Evolutionary conservation across 1,140 invertebrate species (phyloP), one percentile per base, ranked within the genome.

Genomic region (Luehdorfia chinensis): DNA sequence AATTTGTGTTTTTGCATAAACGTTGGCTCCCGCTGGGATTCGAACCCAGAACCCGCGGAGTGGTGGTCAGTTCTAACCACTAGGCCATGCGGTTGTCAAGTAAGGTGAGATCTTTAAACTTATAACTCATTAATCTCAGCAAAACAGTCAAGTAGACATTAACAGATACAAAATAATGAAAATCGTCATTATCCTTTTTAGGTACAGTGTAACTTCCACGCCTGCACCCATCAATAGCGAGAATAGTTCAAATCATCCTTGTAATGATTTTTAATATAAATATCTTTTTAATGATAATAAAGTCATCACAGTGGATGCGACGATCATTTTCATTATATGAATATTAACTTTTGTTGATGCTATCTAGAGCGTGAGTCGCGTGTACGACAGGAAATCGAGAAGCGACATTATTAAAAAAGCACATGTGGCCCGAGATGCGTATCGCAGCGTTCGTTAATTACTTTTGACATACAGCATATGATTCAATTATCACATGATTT

Each of bases 401-500:
- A 25, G 76, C 60, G 68, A 75, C 55, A 58, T 83, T 81, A 81
- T 84, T 84, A 84, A 86, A 86, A 84, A 86, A 74, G 66, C 78
- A 81, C 80, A 84, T 84, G 76, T 83, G 75, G 55, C 66, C n/a
- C 61, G 66, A 81, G 80, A 84, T 86, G 76, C 59, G 74, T 84
- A 86, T 84, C 80, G 75, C 83, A 78, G 66, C 71, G 69, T 70
- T 61, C 73, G 75, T 86, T 86, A 83, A 86, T 84, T 84, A 77
- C 78, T 74, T 84, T 68, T 86, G 80, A 86, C 83, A 79, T 59
- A 72, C 75, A 83, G 80, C 83, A 84, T 86, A 86, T 86, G 83
- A 86, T 86, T 86, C 83, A 86, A 86, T 86, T 86, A 86, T 81
- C 78, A 70, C 77, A 86, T 86, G 78, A 86, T 86, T 84, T 84